Evolutionary conservation across 2,888 invertebrate genomes (phyloP), one percentile per base, ranked within the genome.

Genomic region (Fragum fragum): DNA sequence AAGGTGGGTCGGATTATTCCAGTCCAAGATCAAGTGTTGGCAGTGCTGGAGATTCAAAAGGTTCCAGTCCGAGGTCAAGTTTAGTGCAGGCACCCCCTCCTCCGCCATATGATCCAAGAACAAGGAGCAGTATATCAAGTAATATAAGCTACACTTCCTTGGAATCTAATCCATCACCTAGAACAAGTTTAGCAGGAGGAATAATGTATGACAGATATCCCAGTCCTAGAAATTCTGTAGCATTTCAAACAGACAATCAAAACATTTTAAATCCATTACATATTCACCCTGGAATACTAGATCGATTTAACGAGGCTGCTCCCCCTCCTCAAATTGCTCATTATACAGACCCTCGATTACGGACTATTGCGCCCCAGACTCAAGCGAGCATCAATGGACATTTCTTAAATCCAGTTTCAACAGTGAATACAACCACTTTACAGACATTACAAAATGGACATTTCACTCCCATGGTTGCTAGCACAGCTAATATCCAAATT

Each of bases 111-210:
- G 91, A 91, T 81, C 84, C 88, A 21, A 85, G 89, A 47, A 83
- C 81, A 74, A 86, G 92, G 47, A 91, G 91, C 63, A 92, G 90
- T 77, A 81, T 90, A 52, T 89, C 91, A 7, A 92, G 91, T 77
- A 93, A 92, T 84, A 83, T 95, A 74, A 95, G 95, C 89, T 91
- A 94, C 53, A 93, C 94, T 77, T 95, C 95, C 26, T 92, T 94
- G 79, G 95, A 95, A 88, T 95, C 95, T 0, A 95, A 95, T 93
- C 95, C 95, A 87, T 83, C 83, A 95, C 95, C 95, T 32, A 83
- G 92, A 69, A 90, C 91, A n/a, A 93, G 93, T 84, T 75, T 93
- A 68, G 90, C 91, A 6, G 90, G 91, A 61, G 90, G 91, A 42
- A 86, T 91, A 29, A 79, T 91, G 28, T 90, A 89, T 87, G 87